Evolutionary conservation across 35 echinoderm and acorn worm species (phyloP).

Genomic region (Apostichopus japonicus): DNA sequence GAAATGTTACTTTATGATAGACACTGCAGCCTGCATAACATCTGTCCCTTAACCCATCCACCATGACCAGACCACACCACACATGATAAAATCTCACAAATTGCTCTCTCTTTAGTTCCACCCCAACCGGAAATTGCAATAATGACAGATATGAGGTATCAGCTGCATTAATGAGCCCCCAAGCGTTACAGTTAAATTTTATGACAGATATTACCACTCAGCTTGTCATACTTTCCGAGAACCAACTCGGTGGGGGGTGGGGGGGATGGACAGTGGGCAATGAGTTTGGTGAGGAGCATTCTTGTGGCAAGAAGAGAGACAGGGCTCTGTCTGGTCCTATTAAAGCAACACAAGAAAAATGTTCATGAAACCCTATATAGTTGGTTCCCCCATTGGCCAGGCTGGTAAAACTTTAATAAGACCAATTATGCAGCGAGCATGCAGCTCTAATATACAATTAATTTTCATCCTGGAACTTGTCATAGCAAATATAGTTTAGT

Average conservation of each 20-base stretch:
- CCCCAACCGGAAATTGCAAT: background rate
- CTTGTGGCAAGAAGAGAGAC: background rate
- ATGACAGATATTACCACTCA: background rate
- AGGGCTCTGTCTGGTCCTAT: background rate
- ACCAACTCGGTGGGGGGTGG: background rate
- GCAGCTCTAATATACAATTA: background rate
- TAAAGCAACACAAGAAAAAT: background rate
- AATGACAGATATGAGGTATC: conserved; percentile 11
- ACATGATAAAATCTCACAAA: background rate
- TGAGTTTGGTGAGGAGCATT: background rate
- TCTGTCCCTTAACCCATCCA: background rate
- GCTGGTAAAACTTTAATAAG: background rate
- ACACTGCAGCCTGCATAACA: background rate
- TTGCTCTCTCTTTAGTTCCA: background rate
- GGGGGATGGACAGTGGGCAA: background rate
- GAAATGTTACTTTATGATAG: too few species aligned
- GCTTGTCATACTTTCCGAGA: conserved; percentile 20
- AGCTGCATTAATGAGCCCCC: conserved; percentile 30
- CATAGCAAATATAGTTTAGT: background rate
- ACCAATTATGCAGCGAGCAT: background rate
- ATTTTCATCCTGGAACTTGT: background rate
- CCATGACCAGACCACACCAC: background rate
- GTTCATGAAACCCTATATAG: background rate
- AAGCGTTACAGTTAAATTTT: background rate
- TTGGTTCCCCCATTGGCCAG: background rate